Evolutionary conservation across 2,888 invertebrate genomes (phyloP), one percentile per base, ranked within the genome.

Genomic region (Drosophila affinis): DNA sequence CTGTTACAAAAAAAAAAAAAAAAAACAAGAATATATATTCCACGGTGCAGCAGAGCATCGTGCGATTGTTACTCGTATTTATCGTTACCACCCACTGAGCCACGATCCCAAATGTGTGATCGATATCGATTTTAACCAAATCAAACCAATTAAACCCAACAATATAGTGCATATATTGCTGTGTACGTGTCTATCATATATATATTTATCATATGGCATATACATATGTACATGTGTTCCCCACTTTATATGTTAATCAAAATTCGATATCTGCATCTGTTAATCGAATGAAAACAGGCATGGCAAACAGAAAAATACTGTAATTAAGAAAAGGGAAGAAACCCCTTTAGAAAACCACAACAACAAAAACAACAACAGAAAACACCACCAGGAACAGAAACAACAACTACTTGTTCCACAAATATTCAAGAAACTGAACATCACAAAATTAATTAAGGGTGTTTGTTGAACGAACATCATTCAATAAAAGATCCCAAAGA

Each of bases 401-500:
- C 61, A 64, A 69, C 47, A 84, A 57, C 65, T 65, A 32, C 59
- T 69, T 67, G 85, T 77, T 74, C 62, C 56, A 69, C 62, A 67
- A 71, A 67, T 74, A 72, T 85, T 85, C 80, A 79, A 78, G 77
- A 62, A 71, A 72, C 78, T 63, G 57, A 80, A 68, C 51, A 83
- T 29, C 29, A 67, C 56, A 75, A 76, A 46, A 60, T 52, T 44
- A 56, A 70, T 45, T 57, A 64, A 70, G 71, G 80, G 51, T 61
- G 49, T 69, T 78, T 61, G 49, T 69, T 78, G 72, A 78, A 70
- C 64, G 45, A 85, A 82, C 80, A 87, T 63, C 86, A 63, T 82
- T 82, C 76, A 87, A 83, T 87, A 84, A 85, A 78, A 63, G 74
- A 85, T n/a, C 86, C 78, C 74, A 64, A 76, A 61, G 68, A 87